Percentiles rank a stretch among this genome's conserved stretches.
These are phyloP conservation scores for Megaptera novaeangliae DNA, from an alignment of 2,113 vertebrate genomes.

Conservation along the genomic window DNA sequence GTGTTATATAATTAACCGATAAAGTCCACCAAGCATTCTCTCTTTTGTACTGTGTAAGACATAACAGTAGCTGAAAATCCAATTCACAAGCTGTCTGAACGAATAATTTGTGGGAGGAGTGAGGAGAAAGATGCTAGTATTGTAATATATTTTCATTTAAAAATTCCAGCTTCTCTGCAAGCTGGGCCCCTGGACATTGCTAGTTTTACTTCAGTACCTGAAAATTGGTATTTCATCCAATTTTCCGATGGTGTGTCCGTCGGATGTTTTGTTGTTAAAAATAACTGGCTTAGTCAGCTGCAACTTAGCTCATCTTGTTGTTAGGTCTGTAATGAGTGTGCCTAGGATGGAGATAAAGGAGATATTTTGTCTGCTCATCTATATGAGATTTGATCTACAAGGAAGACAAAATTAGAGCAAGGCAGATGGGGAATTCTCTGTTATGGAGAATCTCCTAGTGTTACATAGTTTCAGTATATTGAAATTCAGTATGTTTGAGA, in stretches of 20 bases:
- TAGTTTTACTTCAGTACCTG: constrained; percentile 42
- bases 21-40: constrained; percentile 32
- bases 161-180: constrained; percentile 58
- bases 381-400: constrained; percentile 59
- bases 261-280: constrained; percentile 54
- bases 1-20: constrained; percentile 3
- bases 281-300: constrained; percentile 44
- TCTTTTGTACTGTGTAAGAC: background rate
- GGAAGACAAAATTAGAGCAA: background rate
- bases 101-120: constrained; percentile 57
- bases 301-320: constrained; percentile 35
- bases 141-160: constrained; percentile 69
- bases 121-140: constrained; percentile 32
- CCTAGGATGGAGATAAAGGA: constrained; percentile 26
- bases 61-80: constrained; percentile 40
- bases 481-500: background rate
- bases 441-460: background rate
- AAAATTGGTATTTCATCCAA: constrained; percentile 64
- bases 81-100: constrained; percentile 51
- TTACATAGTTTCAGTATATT: background rate
- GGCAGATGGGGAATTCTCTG: background rate
- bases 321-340: background rate
- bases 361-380: constrained; percentile 2
- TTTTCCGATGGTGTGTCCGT: background rate
- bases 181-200: constrained; percentile 9